phyloP scores from a whole-genome alignment of 2,888 invertebrate species.

The Mythimna pallens region DNA sequence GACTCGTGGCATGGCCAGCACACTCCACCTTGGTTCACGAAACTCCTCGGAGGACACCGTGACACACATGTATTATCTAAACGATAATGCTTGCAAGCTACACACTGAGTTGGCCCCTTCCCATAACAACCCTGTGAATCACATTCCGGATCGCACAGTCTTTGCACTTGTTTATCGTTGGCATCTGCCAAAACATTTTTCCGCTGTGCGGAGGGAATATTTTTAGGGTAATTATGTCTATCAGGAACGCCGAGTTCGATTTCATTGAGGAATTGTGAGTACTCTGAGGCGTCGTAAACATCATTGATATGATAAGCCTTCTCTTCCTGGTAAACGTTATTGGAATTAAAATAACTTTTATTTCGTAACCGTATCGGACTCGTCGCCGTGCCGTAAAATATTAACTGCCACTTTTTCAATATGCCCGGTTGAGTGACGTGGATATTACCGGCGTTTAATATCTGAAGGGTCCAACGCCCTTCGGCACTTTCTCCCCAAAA shows the following conservation, averaged over 20 bases:
- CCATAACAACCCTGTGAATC: slow-evolving; percentile 95
- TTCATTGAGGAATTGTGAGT: slow-evolving; percentile 90
- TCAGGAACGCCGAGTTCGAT: slow-evolving; percentile 90
- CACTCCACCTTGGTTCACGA: slow-evolving; percentile 94
- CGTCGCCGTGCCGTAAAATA: slow-evolving; percentile 98
- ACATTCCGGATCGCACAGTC: slow-evolving; percentile 96
- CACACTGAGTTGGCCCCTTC: slow-evolving; percentile 95
- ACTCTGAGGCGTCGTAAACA: slow-evolving; percentile 91
- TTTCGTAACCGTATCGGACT: slow-evolving; percentile 95
- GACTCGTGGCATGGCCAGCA: slow-evolving; percentile 97
- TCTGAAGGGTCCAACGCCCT: slow-evolving; percentile 96
- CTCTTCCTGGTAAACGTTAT: slow-evolving; percentile 82
- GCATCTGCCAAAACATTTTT: slow-evolving; percentile 92
- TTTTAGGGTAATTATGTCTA: slow-evolving; percentile 92
- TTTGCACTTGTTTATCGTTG: slow-evolving; percentile 91
- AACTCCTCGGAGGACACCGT: slow-evolving; percentile 95
- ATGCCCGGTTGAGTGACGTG: slow-evolving; percentile 96
- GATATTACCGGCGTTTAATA: slow-evolving; percentile 93
- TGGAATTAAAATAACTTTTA: slow-evolving; percentile 88
- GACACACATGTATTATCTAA: slow-evolving; percentile 96
- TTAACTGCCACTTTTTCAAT: slow-evolving; percentile 98
- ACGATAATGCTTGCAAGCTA: slow-evolving; percentile 95
- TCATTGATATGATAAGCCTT: slow-evolving; percentile 92
- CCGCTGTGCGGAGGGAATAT: slow-evolving; percentile 91
- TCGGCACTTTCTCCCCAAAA: slow-evolving; percentile 99